Evolutionary conservation across 2,113 vertebrate genomes (phyloP).

Genomic region (Ploceus nigricollis): DNA sequence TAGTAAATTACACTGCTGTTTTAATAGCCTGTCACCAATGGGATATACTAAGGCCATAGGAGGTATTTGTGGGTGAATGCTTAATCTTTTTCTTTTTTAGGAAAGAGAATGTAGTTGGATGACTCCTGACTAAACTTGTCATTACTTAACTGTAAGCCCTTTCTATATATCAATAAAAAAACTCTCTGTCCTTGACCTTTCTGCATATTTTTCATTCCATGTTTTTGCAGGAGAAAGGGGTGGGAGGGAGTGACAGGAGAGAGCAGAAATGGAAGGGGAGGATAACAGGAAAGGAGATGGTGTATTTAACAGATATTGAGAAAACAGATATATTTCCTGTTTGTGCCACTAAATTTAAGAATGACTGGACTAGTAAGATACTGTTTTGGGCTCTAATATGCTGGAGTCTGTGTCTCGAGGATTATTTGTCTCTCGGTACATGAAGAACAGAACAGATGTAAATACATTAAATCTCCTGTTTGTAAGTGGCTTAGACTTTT

Average conservation of each 20-base stretch:
- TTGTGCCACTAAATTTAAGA: neutral
- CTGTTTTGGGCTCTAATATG: neutral
- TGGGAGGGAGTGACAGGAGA: neutral
- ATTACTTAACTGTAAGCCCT: neutral
- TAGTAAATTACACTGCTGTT: neutral
- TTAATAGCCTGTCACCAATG: neutral
- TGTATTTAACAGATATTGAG: neutral
- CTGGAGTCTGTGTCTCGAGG: neutral
- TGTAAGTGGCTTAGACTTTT: neutral
- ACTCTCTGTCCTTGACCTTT: neutral
- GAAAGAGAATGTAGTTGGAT: neutral
- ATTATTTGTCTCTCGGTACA: neutral
- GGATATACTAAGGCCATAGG: neutral
- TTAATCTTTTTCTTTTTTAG: neutral
- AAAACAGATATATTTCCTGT: neutral
- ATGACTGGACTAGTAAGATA: neutral
- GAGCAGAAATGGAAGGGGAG: neutral
- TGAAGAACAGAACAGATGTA: neutral
- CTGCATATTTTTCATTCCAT: neutral
- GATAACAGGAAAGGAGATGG: neutral
- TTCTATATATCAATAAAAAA: neutral
- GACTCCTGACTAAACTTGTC: neutral
- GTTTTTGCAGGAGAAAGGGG: neutral
- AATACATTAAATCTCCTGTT: neutral
- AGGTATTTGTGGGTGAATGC: neutral